A percentile compares a stretch with the other conserved stretches of the same genome.
Conservation (phyloP, 1,140 invertebrate genomes). For the Leptopilina clavipes region DNA sequence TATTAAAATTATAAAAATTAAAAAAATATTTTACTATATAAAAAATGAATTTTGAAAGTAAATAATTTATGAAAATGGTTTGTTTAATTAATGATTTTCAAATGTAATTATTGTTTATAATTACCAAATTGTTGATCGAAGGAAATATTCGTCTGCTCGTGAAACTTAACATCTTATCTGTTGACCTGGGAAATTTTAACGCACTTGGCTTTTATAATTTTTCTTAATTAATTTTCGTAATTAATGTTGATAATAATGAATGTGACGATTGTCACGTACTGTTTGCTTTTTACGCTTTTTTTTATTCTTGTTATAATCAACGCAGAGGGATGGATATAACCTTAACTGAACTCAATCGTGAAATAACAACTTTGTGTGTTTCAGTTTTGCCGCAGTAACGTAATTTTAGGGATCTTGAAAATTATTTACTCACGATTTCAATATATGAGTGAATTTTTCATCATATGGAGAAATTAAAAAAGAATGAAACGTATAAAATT, state of each 20-base stretch:
- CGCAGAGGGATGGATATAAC: neutral
- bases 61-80: no score
- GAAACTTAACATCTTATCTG: neutral
- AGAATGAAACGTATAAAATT: no score
- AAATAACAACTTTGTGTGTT: conserved; percentile 38
- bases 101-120: neutral
- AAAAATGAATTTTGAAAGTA: no score
- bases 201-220: neutral
- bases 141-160: conserved; percentile 3
- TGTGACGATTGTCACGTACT: conserved; percentile 20
- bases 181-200: neutral
- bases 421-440: neutral
- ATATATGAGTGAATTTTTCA: no score
- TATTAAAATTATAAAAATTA: no score
- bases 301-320: no score
- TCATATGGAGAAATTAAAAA: no score
- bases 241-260: neutral
- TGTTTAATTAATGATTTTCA: neutral
- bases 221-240: neutral
- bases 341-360: neutral
- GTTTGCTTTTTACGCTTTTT: no score
- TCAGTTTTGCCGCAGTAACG: neutral
- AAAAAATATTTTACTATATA: no score
- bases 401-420: neutral
- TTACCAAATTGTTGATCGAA: neutral